Conservation (phyloP, 1,140 invertebrate genomes). For the Ooceraea biroi region DNA sequence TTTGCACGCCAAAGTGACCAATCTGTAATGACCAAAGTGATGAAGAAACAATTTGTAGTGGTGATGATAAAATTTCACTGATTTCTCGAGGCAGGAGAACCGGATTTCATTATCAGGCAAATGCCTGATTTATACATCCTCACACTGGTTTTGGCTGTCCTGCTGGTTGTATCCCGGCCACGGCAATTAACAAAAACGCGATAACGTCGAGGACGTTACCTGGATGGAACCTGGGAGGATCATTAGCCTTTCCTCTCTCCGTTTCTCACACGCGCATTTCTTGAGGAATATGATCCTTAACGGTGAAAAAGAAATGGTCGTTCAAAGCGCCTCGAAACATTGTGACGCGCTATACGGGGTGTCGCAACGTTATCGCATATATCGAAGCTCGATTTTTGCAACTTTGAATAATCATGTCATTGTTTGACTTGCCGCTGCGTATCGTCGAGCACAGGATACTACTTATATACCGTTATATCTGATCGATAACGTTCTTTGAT, state of each 20-base stretch:
- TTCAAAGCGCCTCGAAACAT: conserved; percentile 11
- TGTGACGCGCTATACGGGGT: background rate
- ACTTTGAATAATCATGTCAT: no score
- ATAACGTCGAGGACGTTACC: conserved; percentile 71
- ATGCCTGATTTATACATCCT: conserved; percentile 50
- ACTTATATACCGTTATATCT: no score
- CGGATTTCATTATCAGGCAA: conserved; percentile 50
- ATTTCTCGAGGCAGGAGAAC: conserved; percentile 39
- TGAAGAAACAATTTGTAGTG: conserved; percentile 34
- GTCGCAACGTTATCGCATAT: background rate
- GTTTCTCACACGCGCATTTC: background rate
- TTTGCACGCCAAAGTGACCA: background rate
- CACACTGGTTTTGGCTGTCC: conserved; percentile 9
- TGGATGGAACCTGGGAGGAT: conserved; percentile 56
- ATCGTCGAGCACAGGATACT: no score
- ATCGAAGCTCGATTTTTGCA: background rate
- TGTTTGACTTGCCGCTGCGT: no score
- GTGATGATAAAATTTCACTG: conserved; percentile 10
- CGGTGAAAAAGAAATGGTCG: conserved; percentile 8
- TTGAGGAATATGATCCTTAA: conserved; percentile 34
- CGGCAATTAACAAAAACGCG: conserved; percentile 78
- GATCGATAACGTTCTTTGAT: no score
- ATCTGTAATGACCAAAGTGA: no score
- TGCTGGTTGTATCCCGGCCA: conserved; percentile 56
- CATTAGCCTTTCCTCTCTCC: conserved; percentile 50